Evolutionary conservation across 2,113 vertebrate genomes (phyloP).

Genomic region (Actenoides lindsayi): DNA sequence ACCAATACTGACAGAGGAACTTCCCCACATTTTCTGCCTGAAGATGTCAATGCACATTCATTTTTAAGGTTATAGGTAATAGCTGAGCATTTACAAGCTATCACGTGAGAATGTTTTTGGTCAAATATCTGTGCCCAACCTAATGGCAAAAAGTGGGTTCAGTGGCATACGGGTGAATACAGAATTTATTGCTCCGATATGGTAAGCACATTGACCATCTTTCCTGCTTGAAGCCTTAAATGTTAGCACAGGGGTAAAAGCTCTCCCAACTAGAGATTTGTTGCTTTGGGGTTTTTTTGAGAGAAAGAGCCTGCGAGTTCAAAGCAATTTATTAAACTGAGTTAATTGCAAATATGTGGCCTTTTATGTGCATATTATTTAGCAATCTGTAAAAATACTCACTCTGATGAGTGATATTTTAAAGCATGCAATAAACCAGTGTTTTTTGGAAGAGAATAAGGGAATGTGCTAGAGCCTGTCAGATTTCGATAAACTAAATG

Average conservation of each 20-base stretch:
- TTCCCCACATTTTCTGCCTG: not conserved
- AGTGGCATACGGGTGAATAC: not conserved
- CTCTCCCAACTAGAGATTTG: not conserved
- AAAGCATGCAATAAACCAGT: not conserved
- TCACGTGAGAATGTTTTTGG: not conserved
- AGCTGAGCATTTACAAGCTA: not conserved
- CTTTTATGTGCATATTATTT: not conserved
- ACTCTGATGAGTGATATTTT: not conserved
- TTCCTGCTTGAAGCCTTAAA: not conserved
- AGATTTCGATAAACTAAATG: not conserved
- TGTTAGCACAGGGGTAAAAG: not conserved
- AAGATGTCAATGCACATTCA: not conserved
- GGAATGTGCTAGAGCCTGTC: not conserved
- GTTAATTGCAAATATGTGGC: not conserved
- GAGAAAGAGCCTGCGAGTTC: not conserved
- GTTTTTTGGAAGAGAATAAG: constrained; percentile 27
- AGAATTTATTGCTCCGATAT: not conserved
- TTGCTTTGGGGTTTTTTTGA: not conserved
- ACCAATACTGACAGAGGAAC: not conserved
- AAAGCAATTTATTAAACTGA: not conserved
- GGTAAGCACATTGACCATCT: not conserved
- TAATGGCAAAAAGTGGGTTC: not conserved
- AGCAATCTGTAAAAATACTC: not conserved
- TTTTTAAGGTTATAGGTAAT: not conserved
- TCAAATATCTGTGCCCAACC: not conserved